phyloP scores from a whole-genome alignment of 1,140 invertebrate genomes.

The Latrodectus geometricus region DNA sequence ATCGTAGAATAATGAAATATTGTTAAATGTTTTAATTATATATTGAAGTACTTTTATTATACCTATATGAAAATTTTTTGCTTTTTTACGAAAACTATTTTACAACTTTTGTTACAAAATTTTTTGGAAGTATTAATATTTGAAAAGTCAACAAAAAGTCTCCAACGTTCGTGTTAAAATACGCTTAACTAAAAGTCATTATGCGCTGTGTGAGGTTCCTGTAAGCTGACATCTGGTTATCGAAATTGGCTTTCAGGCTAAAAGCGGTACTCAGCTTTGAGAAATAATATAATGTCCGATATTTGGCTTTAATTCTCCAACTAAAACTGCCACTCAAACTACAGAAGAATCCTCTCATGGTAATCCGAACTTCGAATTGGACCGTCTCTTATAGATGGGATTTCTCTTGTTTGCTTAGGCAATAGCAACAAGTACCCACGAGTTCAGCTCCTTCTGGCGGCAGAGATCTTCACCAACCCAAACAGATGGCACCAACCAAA shows the following conservation, averaged over 20 bases:
- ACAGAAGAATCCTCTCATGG: constrained; percentile 50
- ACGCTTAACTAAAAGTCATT: no score
- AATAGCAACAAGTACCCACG: constrained; percentile 5
- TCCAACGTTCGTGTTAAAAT: no score
- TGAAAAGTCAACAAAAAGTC: no score
- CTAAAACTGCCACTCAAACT: constrained; percentile 53
- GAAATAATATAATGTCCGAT: background rate
- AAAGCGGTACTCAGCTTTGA: background rate
- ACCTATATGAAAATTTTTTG: no score
- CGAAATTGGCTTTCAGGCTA: background rate
- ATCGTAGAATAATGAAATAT: no score
- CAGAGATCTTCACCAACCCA: background rate
- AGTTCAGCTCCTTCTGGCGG: background rate
- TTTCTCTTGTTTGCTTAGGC: constrained; percentile 30
- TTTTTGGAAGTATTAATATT: no score
- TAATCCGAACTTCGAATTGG: constrained; percentile 55
- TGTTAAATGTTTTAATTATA: no score
- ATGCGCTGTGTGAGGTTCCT: background rate
- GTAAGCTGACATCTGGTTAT: background rate
- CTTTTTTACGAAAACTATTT: no score
- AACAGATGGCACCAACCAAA: constrained; percentile 29
- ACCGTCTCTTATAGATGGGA: constrained; percentile 46
- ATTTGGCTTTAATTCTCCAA: constrained; percentile 5
- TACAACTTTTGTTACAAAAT: no score
- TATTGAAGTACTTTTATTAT: no score